Percentiles rank a stretch among this genome's conserved stretches.
Evolutionary conservation across 2,113 vertebrate genomes (phyloP).

Genomic region (Mormyrus lacerda): DNA sequence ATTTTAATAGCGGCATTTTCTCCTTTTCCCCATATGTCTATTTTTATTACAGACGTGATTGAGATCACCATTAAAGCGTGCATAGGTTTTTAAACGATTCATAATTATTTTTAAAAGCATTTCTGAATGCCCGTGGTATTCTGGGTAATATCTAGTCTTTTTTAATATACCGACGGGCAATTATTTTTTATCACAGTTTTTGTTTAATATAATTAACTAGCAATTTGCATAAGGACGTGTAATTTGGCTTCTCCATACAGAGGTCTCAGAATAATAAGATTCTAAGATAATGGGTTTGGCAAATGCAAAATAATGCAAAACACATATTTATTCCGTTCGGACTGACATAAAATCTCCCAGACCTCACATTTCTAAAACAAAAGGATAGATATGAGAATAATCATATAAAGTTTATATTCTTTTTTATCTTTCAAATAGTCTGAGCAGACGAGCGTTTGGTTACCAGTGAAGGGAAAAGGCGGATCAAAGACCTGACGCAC

Average conservation of each 20-base stretch:
- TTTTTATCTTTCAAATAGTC: not conserved
- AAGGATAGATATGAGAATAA: not conserved
- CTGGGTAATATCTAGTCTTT: conserved; percentile 10
- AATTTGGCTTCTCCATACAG: conserved; percentile 32
- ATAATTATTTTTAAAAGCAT: conserved; percentile 22
- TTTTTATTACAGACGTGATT: not conserved
- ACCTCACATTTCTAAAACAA: not conserved
- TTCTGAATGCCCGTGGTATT: conserved; percentile 30
- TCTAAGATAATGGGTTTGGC: conserved; percentile 52
- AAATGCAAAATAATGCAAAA: conserved; percentile 42
- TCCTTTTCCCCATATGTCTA: not conserved
- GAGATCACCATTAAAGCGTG: conserved; percentile 16
- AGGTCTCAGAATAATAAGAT: conserved; percentile 42
- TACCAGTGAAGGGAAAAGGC: not conserved
- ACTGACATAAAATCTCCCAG: conserved; percentile 11
- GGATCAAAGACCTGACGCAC: conserved; percentile 8
- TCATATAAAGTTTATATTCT: not conserved
- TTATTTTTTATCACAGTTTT: conserved; percentile 34
- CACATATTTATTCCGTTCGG: conserved; percentile 23
- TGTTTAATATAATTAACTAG: conserved; percentile 40
- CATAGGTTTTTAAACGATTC: conserved; percentile 10
- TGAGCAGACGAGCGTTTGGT: not conserved
- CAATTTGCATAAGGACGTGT: conserved; percentile 34
- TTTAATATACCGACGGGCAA: conserved; percentile 25
- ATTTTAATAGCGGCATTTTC: not conserved